phyloP scores from a whole-genome alignment of 1,140 invertebrate genomes.

The Brachionus manjavacas region DNA sequence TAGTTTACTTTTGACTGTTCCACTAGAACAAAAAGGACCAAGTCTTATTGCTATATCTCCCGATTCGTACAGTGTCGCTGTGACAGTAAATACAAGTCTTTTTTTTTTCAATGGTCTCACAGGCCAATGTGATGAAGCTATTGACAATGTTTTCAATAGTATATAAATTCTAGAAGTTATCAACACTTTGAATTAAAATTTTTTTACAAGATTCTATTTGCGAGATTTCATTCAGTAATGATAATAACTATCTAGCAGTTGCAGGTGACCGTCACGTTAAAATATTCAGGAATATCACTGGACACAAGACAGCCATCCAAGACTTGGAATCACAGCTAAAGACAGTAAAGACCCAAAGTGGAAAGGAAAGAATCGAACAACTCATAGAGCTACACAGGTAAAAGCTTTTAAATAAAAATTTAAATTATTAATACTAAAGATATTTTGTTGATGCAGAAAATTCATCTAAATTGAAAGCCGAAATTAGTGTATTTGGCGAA shows the following conservation, averaged over 20 bases:
- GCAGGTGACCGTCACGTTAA: constrained; percentile 71
- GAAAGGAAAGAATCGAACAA: constrained; percentile 69
- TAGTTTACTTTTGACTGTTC: constrained; percentile 64
- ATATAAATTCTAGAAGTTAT: constrained; percentile 46
- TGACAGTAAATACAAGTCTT: constrained; percentile 64
- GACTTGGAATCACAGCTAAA: constrained; percentile 66
- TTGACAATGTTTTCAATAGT: constrained; percentile 65
- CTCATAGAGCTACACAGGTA: constrained; percentile 66
- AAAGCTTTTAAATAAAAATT: background rate
- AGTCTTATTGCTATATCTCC: constrained; percentile 66
- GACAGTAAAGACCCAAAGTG: constrained; percentile 61
- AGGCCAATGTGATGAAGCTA: constrained; percentile 63
- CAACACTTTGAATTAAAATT: background rate
- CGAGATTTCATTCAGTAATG: constrained; percentile 68
- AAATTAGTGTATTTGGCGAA: background rate
- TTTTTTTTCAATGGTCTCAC: constrained; percentile 68
- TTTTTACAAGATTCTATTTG: constrained; percentile 63
- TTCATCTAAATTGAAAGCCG: background rate
- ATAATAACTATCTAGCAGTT: constrained; percentile 69
- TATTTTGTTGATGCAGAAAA: background rate
- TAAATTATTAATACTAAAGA: background rate
- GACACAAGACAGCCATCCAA: constrained; percentile 66
- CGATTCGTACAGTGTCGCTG: constrained; percentile 69
- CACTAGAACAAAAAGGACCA: constrained; percentile 51
- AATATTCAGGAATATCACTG: constrained; percentile 75